Evolutionary conservation across 2,113 vertebrate genomes (phyloP).

Genomic region (Scatophagus argus): DNA sequence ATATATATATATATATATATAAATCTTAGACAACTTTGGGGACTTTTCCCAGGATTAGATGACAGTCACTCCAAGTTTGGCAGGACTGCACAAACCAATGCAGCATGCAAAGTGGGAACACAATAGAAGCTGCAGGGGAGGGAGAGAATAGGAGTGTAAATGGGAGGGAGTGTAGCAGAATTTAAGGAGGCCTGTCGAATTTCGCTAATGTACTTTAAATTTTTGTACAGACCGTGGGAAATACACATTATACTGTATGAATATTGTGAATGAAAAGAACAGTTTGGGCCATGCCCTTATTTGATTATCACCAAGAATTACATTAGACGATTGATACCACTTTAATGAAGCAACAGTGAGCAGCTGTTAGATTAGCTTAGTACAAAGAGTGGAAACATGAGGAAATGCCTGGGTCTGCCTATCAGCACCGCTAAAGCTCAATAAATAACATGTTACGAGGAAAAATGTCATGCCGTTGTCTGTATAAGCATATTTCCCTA

Average conservation of each 20-base stretch:
- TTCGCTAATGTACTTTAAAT: not conserved
- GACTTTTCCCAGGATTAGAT: not conserved
- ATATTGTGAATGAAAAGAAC: not conserved
- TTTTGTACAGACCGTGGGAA: no score
- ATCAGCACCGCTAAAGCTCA: not conserved
- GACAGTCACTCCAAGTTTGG: not conserved
- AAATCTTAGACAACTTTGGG: not conserved
- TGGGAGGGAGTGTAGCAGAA: conserved; percentile 12
- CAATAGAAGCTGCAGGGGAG: conserved; percentile 44
- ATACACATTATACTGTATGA: no score
- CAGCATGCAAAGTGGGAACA: conserved; percentile 57
- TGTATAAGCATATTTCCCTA: not conserved
- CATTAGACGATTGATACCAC: not conserved
- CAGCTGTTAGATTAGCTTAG: not conserved
- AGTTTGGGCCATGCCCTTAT: not conserved
- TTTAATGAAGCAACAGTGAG: no score
- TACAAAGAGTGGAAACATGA: not conserved
- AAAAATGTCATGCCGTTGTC: not conserved
- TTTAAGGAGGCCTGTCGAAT: conserved; percentile 63
- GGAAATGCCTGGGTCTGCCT: not conserved
- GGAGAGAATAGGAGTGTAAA: conserved; percentile 6
- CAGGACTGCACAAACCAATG: conserved; percentile 45
- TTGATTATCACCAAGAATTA: not conserved
- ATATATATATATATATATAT: no score
- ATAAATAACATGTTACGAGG: not conserved